Evolutionary conservation across 2,797 vertebrate genomes (phyloP).

Genomic region (Aratinga solstitialis): DNA sequence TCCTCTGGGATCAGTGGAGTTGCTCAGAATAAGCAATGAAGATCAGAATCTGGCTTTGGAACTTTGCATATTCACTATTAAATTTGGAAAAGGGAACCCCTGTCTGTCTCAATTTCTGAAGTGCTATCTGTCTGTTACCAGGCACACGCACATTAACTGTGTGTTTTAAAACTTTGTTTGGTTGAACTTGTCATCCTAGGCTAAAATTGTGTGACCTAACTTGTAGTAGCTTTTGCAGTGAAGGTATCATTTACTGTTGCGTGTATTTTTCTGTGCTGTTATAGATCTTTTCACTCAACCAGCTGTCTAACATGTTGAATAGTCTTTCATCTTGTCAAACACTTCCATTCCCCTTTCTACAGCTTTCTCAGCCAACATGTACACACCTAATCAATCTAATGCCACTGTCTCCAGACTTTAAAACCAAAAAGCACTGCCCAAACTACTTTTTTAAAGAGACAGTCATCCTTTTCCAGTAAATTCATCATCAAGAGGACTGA

Average conservation of each 20-base stretch:
- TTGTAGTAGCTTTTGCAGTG: constrained; percentile 56
- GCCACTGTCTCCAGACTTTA: constrained; percentile 74
- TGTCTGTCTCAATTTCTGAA: constrained; percentile 56
- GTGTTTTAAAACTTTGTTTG: constrained; percentile 65
- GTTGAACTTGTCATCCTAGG: constrained; percentile 80
- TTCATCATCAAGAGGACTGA: constrained; percentile 23
- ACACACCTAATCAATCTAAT: constrained; percentile 90
- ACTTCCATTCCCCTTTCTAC: constrained; percentile 81
- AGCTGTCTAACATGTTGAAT: constrained; percentile 83
- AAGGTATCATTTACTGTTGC: constrained; percentile 76
- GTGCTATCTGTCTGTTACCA: constrained; percentile 7
- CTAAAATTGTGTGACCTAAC: constrained; percentile 68
- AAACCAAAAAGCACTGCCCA: constrained; percentile 70
- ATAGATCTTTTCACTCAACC: constrained; percentile 80
- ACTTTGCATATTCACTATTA: constrained; percentile 54
- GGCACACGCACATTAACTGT: constrained; percentile 12
- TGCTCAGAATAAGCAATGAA: background rate
- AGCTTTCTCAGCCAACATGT: constrained; percentile 80
- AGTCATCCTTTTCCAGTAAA: constrained; percentile 49
- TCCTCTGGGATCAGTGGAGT: background rate
- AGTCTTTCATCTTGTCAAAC: constrained; percentile 84
- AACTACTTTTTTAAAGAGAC: constrained; percentile 75
- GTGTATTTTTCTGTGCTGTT: constrained; percentile 72
- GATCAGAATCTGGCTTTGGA: constrained; percentile 30
- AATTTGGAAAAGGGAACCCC: constrained; percentile 59